Base-by-base conservation (phyloP, 2,797 vertebrate genomes). In the Sebastiscus tertius region DNA sequence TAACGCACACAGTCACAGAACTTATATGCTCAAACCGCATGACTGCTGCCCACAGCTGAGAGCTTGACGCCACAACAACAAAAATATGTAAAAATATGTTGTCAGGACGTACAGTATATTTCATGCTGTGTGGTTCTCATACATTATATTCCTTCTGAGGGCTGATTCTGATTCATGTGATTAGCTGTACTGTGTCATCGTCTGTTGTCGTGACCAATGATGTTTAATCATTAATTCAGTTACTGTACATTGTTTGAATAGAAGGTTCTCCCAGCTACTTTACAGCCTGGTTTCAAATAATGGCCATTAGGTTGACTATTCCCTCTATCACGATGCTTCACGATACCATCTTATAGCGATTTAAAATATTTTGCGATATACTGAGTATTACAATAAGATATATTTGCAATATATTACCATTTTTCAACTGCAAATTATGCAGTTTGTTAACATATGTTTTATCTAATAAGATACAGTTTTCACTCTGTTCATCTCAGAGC, bases 61-160 rank as follows among this genome's bases (percentile, higher is more conserved):
- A 85, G 42, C 52, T 20, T 75, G 76, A 85, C 24, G 64, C 70
- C 76, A 75, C 6, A 60, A 26, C 59, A 60, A 24, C 31, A 77
- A 31, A 75, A 74, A 59, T 72, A 78, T 87, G 75, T 72, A 63
- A 75, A 79, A 66, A 72, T 72, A 68, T 61, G 71, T 72, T 55
- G 55, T 73, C n/a, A 42, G 27, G 22, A 65, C 22, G 12, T 31
- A 34, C 62, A 42, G n/a, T 66, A 4, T 67, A 65, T 77, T 26
- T 60, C n/a, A 34, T 42, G 24, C 6, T 1, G 1, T 8, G 5
- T 18, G 34, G 20, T 52, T 72, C 12, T 76, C 29, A 36, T 27
- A 6, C 61, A 63, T 18, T 3, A 13, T 58, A 13, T 60, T 60
- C 5, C 36, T 39, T 55, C 14, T 46, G 24, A 31, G 4, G 8